Base-by-base conservation (phyloP, 2,888 invertebrate genomes). In the Helicoverpa assulta region DNA sequence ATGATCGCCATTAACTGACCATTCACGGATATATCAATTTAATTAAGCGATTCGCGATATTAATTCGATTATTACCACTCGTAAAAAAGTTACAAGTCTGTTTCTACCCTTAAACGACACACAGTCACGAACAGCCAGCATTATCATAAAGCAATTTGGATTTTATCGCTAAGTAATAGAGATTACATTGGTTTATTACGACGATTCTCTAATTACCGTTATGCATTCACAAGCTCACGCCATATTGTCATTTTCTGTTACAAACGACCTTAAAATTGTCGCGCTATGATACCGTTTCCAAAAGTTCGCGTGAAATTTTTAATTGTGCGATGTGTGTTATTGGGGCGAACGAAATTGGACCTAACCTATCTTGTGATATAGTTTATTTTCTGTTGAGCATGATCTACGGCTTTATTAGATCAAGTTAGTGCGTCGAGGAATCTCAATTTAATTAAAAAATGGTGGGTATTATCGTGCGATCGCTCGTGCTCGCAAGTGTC, bases 391-490 rank as follows among this genome's bases (percentile, higher is more conserved):
- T 5, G 14, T 67, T 47, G 16, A 73, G 18, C 7, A 65, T 67
- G 84, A 80, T 83, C 84, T 85, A 83, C 82, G 67, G 70, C 57
- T 71, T 81, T 82, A 82, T 88, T 90, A 87, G 87, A 87, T 86
- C 85, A 82, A 86, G 86, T 84, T 82, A 81, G 85, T 85, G 84
- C 85, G 88, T 86, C 84, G 82, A 77, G 91, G 93, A 94, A 94
- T 95, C 93, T 91, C 94, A 92, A 95, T 95, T 95, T 93, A 95
- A 95, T 95, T 95, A 95, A 94, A 95, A 92, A 89, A 88, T 89
- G 89, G 89, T 88, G 88, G 88, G 85, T 90, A 89, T 92, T 93
- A 93, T 94, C 93, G 88, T 70, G 71, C 71, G 83, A 92, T 92
- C 91, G 91, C 92, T 90, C 92, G 90, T 92, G 92, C 86, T 84